Conservation (phyloP, 2,113 vertebrate genomes). For the Megatriorchis doriae region DNA sequence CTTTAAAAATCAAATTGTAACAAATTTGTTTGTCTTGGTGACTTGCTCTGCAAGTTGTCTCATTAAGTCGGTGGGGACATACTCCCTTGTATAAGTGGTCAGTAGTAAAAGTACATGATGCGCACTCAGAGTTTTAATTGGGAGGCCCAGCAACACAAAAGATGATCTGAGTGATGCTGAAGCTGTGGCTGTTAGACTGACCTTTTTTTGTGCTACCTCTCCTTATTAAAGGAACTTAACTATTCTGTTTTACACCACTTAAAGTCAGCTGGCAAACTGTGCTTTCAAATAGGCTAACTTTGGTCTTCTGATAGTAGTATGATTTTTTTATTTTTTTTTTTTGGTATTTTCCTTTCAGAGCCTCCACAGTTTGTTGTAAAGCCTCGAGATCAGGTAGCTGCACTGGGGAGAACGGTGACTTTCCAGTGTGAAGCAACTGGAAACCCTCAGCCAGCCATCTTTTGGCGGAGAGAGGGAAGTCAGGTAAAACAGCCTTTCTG, state of each 20-base stretch:
- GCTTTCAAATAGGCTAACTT: not conserved
- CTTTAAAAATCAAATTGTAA: not conserved
- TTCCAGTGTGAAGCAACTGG: slow-evolving; percentile 98
- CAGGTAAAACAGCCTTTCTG: slow-evolving; percentile 79
- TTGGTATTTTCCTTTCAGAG: slow-evolving; percentile 69
- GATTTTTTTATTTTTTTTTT: not conserved
- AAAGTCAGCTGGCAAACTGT: not conserved
- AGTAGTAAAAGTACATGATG: not conserved
- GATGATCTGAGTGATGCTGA: not conserved
- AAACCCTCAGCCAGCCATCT: slow-evolving; percentile 97
- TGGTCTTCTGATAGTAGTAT: not conserved
- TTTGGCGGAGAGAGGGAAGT: slow-evolving; percentile 96
- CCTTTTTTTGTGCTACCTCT: not conserved
- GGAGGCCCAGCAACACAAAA: not conserved
- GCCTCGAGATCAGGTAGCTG: slow-evolving; percentile 94
- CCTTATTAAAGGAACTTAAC: not conserved
- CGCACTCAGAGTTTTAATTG: not conserved
- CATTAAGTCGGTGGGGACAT: not conserved
- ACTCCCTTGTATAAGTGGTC: not conserved
- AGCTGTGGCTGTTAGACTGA: not conserved
- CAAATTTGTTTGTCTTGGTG: not conserved
- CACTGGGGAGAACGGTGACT: slow-evolving; percentile 91
- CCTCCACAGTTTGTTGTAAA: slow-evolving; percentile 94
- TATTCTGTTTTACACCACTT: not conserved
- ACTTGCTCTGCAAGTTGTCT: not conserved